phyloP scores from a whole-genome alignment of 2,888 invertebrate genomes.

The Sphaerophoria rueppellii region DNA sequence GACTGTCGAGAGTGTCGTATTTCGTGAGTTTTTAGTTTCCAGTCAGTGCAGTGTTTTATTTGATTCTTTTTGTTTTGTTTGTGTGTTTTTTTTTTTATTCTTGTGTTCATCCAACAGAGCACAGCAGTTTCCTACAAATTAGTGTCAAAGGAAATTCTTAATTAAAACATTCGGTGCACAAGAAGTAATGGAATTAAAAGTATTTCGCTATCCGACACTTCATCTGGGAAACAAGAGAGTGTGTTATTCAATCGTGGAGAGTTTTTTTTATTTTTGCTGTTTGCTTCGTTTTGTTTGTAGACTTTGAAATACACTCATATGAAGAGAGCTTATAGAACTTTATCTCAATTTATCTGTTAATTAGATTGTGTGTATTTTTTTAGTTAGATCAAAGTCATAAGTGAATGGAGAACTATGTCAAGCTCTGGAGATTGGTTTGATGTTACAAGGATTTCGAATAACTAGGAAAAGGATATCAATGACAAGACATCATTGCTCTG shows the following conservation, averaged over 20 bases:
- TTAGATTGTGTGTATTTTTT: constrained; percentile 33
- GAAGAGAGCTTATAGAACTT: constrained; percentile 9
- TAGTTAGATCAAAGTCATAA: constrained; percentile 53
- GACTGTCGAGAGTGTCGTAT: no score
- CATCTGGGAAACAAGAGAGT: constrained; percentile 16
- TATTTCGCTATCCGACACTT: constrained; percentile 58
- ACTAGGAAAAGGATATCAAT: background rate
- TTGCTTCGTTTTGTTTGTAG: background rate
- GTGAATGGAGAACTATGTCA: background rate
- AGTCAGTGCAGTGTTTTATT: background rate
- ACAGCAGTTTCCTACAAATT: constrained; percentile 64
- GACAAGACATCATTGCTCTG: no score
- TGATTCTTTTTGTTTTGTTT: no score
- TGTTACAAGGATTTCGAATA: background rate
- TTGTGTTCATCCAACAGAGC: background rate
- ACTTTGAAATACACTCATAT: background rate
- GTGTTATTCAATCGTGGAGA: constrained; percentile 18
- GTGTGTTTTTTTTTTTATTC: background rate
- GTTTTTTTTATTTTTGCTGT: background rate
- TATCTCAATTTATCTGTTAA: constrained; percentile 36
- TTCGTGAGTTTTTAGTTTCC: constrained; percentile 12
- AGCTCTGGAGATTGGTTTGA: background rate
- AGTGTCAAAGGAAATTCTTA: constrained; percentile 72
- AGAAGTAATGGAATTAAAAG: constrained; percentile 65
- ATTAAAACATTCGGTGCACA: constrained; percentile 72